These are phyloP conservation scores for Anneissia japonica DNA, from an alignment of 35 echinoderm and acorn worm genomes.

Conservation along the genomic window DNA sequence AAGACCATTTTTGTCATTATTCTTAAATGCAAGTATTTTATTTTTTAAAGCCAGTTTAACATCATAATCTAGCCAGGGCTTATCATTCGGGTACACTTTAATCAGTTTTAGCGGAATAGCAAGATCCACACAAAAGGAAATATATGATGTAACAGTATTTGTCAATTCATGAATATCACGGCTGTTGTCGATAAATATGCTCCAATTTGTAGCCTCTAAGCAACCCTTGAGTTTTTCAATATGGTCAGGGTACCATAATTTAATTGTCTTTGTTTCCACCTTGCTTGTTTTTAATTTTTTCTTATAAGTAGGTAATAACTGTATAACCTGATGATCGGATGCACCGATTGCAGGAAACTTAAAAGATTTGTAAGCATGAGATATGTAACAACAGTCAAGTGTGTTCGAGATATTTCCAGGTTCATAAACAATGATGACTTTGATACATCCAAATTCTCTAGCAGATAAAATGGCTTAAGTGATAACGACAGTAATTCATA, in stretches of 20 bases:
- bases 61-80: neutral
- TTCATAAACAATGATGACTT: slow-evolving; percentile 40
- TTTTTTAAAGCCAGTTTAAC: neutral
- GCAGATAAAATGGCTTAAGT: slow-evolving; percentile 53
- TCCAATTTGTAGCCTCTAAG: neutral
- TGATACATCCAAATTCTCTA: slow-evolving; percentile 47
- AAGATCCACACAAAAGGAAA: neutral
- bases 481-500: slow-evolving; percentile 50
- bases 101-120: neutral
- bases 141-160: neutral
- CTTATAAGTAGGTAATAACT: neutral
- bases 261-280: neutral
- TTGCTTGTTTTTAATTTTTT: neutral
- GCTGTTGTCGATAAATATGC: neutral
- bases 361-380: neutral
- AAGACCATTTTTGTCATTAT: too few species aligned
- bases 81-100: neutral
- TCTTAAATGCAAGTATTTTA: neutral
- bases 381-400: neutral
- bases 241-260: neutral
- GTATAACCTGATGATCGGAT: neutral
- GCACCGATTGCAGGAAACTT: too few species aligned
- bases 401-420: slow-evolving; percentile 18
- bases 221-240: slow-evolving; percentile 24
- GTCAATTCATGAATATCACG: neutral